Evolutionary conservation across 2,113 vertebrate genomes (phyloP).

Genomic region (Paramisgurnus dabryanus): DNA sequence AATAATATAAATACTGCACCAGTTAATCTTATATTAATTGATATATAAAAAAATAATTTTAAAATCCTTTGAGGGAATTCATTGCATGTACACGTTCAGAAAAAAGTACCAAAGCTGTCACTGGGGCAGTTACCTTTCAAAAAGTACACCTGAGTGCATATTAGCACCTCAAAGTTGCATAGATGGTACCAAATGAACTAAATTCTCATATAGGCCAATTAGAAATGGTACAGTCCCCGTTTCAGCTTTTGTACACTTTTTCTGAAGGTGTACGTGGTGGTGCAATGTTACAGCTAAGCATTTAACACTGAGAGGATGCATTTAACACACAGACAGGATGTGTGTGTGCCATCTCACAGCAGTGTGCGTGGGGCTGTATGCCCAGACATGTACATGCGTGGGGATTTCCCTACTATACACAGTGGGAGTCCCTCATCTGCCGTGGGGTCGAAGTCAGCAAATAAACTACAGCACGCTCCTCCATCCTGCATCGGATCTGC

Average conservation of each 20-base stretch:
- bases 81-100: neutral
- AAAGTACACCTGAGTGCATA: too few species aligned
- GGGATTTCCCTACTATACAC: conserved; percentile 53
- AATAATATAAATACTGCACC: too few species aligned
- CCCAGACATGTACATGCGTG: conserved; percentile 62
- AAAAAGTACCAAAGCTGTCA: too few species aligned
- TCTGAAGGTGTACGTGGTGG: too few species aligned
- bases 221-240: too few species aligned
- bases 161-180: too few species aligned
- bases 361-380: conserved; percentile 35
- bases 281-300: neutral
- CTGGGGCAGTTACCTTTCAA: too few species aligned
- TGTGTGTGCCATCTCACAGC: neutral
- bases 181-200: too few species aligned
- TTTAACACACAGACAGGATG: too few species aligned
- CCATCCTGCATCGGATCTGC: conserved; percentile 10
- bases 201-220: too few species aligned
- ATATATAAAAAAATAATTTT: neutral
- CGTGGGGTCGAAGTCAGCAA: conserved; percentile 45
- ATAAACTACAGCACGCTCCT: conserved; percentile 32
- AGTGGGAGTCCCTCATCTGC: conserved; percentile 36
- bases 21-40: too few species aligned
- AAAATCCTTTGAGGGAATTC: neutral
- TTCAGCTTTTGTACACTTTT: too few species aligned
- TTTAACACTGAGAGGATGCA: neutral